Base-by-base conservation (phyloP, 2,113 vertebrate genomes). In the Charina bottae region DNA sequence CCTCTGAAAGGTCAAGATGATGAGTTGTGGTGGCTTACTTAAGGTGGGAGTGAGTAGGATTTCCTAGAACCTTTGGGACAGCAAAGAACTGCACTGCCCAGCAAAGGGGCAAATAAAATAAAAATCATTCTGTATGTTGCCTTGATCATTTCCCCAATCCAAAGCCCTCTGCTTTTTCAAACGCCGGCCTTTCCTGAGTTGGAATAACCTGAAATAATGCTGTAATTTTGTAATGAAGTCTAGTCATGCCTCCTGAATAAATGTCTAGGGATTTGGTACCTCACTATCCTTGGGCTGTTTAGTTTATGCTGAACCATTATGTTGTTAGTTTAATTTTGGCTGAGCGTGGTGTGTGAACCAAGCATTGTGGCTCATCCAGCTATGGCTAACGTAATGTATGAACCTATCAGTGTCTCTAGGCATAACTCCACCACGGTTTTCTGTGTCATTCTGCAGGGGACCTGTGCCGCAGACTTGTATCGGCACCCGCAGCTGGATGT, bases 401-500 rank as follows among this genome's bases (percentile, higher is more conserved):
- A 78, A 21, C 33, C 72, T 21, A 1, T 33, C 72, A 21, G 0
- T 15, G 62, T 54, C 33, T 89, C 53, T 42, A 23, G 17, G 0
- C 54, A 83, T 55, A 58, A 49, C 86, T 6, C 21, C n/a, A 0
- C 11, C 1, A 19, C 2, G 0, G 6, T n/a, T 68, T n/a, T n/a
- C 68, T 68, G 0, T 24, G 85, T 89, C 88, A 95, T 94, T 94
- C 96, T 64, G 0, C 96, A 99, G 99, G 99, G 99, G 85, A 99
- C 98, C 97, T 99, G 99, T 93, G 99, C 99, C 2, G 99, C 99
- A 83, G 99, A 99, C 96, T 98, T 99, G 85, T 99, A 99, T 95
- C 98, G 99, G 42, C 99, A 99, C 96, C 98, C 99, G 0, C 99
- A 99, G 95, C 98, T 99, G 93, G 99, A 99, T 62, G 99, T 99